Base-by-base conservation (phyloP, 2,113 vertebrate genomes). In the Rhipidura dahli region DNA sequence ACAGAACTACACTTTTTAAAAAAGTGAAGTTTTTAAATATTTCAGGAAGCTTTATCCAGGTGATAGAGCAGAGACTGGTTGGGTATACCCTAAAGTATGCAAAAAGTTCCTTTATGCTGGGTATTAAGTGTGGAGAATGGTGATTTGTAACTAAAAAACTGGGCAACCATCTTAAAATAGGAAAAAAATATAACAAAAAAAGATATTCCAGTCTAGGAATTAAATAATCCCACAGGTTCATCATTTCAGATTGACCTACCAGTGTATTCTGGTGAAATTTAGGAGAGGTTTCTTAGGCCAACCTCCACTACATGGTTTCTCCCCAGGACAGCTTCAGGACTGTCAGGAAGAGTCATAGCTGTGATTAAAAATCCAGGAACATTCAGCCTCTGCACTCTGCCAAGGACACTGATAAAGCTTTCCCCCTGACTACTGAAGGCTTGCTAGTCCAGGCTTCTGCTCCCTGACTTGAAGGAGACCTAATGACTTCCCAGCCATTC, bases 271-370 rank as follows among this genome's bases (percentile, higher is more conserved):
- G 71, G 30, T 6, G 30, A 56, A 37, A 28, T 66, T 63, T 81
- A n/a, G 33, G 76, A 51, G 30, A 35, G 4, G 0, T 0, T 61
- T 90, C 27, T 57, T 39, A 4, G 4, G 40, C 39, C 31, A 37
- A 42, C 23, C 9, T 60, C 26, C 27, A 40, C 17, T 4, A 7
- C 6, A 19, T 10, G 22, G 10, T 37, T 9, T 72, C 16, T 70
- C 12, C 10, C 6, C 3, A 1, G 18, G 64, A 65, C 13, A 33
- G 30, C 33, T 71, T 75, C 76, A 47, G 68, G 27, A 28, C 23
- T 72, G 31, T 5, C 40, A 15, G 10, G 28, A 54, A 44, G 21
- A 42, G 30, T 54, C 60, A 71, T 15, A 68, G 40, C 18, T 80
- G 27, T 0, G 2, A 71, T 37, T 60, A 56, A 84, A 78, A 73